Evolutionary conservation across 2,113 vertebrate species (phyloP).

Genomic region (Channa maculata): DNA sequence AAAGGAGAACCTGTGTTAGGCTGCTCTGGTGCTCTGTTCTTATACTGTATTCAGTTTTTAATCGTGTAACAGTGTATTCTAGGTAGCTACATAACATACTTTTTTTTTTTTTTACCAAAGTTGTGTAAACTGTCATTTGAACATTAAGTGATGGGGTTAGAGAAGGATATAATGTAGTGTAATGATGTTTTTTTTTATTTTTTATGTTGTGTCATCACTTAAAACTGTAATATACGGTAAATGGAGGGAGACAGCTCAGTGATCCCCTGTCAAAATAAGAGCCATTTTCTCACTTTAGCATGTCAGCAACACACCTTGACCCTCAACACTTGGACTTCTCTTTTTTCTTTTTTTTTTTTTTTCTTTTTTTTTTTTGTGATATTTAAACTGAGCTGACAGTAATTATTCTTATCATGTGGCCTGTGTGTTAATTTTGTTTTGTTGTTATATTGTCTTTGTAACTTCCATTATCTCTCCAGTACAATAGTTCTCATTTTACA

Average conservation of each 20-base stretch:
- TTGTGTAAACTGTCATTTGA: no score
- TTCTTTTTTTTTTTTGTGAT: no score
- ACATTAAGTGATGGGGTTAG: not conserved
- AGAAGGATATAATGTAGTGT: not conserved
- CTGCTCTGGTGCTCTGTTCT: slow-evolving; percentile 44
- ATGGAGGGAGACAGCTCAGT: not conserved
- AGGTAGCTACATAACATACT: not conserved
- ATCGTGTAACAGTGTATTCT: slow-evolving; percentile 20
- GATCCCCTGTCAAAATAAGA: no score
- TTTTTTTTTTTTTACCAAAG: no score
- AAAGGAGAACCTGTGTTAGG: slow-evolving; percentile 43
- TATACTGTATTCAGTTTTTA: slow-evolving; percentile 27
- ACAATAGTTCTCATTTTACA: no score
- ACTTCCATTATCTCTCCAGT: not conserved
- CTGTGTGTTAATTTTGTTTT: not conserved
- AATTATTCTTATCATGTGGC: not conserved
- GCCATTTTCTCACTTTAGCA: not conserved
- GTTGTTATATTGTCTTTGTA: no score
- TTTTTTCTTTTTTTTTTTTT: no score
- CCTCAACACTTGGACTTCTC: not conserved
- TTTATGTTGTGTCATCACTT: no score
- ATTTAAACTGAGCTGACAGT: no score
- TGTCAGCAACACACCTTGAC: no score
- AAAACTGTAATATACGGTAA: no score
- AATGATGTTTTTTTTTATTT: no score